A percentile compares a stretch with the other conserved stretches of the same genome.
Evolutionary conservation across 2,113 vertebrate species (phyloP).

Genomic region (Chamaea fasciata): DNA sequence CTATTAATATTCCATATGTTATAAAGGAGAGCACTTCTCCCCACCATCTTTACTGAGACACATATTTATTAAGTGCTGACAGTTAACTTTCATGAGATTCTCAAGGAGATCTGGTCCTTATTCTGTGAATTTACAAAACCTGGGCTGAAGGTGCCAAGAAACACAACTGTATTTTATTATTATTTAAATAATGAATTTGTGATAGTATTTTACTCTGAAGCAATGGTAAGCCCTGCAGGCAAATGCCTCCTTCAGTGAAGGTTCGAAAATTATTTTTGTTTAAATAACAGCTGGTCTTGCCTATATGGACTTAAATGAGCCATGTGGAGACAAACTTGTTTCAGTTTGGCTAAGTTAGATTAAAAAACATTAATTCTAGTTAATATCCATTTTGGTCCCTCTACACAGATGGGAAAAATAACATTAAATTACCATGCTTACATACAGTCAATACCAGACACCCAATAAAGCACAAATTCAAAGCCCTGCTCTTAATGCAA

Average conservation of each 20-base stretch:
- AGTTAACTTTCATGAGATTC: constrained; percentile 26
- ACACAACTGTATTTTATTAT: constrained; percentile 36
- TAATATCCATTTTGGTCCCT: constrained; percentile 25
- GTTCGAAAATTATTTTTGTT: neutral
- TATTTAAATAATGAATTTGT: constrained; percentile 13
- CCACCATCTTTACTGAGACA: neutral
- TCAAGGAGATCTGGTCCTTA: constrained; percentile 10
- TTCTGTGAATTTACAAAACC: neutral
- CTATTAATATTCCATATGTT: neutral
- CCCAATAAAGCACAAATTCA: constrained; percentile 20
- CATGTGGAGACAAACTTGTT: constrained; percentile 19
- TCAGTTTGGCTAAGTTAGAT: constrained; percentile 1
- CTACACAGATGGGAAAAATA: constrained; percentile 33
- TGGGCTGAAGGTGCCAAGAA: neutral
- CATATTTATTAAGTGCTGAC: constrained; percentile 46
- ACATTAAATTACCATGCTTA: constrained; percentile 32
- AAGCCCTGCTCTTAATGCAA: neutral
- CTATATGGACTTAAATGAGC: constrained; percentile 5
- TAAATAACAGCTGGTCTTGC: constrained; percentile 15
- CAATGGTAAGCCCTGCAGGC: neutral
- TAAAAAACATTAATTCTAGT: constrained; percentile 34
- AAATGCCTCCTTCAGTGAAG: neutral
- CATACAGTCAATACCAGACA: constrained; percentile 24
- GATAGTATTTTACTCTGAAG: constrained; percentile 9
- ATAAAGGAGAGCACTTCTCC: neutral